Evolutionary conservation across 2,888 invertebrate genomes (phyloP).

Genomic region (Chromoteleia sp.): DNA sequence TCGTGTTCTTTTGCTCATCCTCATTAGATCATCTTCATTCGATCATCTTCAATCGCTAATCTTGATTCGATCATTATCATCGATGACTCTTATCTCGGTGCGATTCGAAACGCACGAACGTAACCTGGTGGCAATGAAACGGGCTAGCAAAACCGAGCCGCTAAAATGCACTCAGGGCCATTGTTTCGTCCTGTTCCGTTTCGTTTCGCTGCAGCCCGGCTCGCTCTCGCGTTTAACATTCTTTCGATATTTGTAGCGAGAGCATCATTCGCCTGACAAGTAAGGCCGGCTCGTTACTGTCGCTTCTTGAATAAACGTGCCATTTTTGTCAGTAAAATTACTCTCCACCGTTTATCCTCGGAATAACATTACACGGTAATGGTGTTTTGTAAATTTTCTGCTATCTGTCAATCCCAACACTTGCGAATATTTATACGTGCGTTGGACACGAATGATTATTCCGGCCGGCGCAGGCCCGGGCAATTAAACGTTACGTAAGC

Average conservation of each 20-base stretch:
- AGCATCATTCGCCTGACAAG: conserved; percentile 48
- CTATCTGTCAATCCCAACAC: conserved; percentile 49
- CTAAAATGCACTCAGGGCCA: conserved; percentile 69
- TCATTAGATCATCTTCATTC: not conserved
- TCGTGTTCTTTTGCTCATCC: too few relatives aligned
- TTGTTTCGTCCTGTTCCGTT: conserved; percentile 54
- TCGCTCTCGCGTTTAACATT: conserved; percentile 61
- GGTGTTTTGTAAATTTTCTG: conserved; percentile 54
- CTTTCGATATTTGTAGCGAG: conserved; percentile 58
- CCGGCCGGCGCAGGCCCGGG: conserved; percentile 1
- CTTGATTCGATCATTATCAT: not conserved
- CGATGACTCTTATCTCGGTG: too few relatives aligned
- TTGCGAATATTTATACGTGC: conserved; percentile 31
- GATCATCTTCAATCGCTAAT: not conserved
- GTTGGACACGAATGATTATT: not conserved
- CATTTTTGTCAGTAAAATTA: conserved; percentile 58
- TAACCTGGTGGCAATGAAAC: conserved; percentile 69
- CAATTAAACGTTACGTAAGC: conserved; percentile 33
- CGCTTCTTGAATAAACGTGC: conserved; percentile 55
- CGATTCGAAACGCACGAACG: conserved; percentile 1
- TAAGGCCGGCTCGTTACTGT: conserved; percentile 58
- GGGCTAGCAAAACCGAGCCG: conserved; percentile 75
- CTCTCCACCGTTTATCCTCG: conserved; percentile 46
- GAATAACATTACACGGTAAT: conserved; percentile 56
- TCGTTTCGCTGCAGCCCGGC: conserved; percentile 3